A percentile compares a stretch with the other conserved stretches of the same genome.
Evolutionary conservation across 2,113 vertebrate genomes (phyloP).

Genomic region (Probosciger aterrimus): DNA sequence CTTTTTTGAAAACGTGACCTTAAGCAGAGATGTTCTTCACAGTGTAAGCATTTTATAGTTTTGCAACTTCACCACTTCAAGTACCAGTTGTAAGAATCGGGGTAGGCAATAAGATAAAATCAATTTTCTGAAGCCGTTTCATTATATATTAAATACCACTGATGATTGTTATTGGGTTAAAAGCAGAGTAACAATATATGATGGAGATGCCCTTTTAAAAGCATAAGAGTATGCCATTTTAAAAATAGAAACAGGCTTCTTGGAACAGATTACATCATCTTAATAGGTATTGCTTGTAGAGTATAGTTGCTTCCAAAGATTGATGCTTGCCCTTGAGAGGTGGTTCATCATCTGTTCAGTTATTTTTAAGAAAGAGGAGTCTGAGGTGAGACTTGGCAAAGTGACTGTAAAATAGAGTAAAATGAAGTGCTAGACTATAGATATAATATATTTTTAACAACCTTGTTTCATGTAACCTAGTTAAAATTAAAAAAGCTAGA

Average conservation of each 20-base stretch:
- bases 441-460: constrained; percentile 24
- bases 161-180: constrained; percentile 19
- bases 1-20: background rate
- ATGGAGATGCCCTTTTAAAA: constrained; percentile 68
- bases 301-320: constrained; percentile 25
- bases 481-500: background rate
- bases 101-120: constrained; percentile 11
- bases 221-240: constrained; percentile 46
- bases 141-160: background rate
- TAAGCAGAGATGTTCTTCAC: background rate
- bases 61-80: background rate
- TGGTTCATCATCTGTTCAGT: constrained; percentile 61
- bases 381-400: constrained; percentile 39
- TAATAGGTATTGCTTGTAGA: constrained; percentile 29
- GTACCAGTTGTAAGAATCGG: background rate
- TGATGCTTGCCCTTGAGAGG: constrained; percentile 58
- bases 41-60: background rate
- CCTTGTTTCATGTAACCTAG: background rate
- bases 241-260: constrained; percentile 74
- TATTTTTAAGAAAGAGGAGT: constrained; percentile 62
- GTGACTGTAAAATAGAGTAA: constrained; percentile 46
- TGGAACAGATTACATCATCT: constrained; percentile 74
- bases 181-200: constrained; percentile 45
- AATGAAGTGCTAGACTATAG: background rate
- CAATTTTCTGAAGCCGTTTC: constrained; percentile 11